Evolutionary conservation across 1,140 invertebrate species (phyloP).

Genomic region (Magallana gigas): DNA sequence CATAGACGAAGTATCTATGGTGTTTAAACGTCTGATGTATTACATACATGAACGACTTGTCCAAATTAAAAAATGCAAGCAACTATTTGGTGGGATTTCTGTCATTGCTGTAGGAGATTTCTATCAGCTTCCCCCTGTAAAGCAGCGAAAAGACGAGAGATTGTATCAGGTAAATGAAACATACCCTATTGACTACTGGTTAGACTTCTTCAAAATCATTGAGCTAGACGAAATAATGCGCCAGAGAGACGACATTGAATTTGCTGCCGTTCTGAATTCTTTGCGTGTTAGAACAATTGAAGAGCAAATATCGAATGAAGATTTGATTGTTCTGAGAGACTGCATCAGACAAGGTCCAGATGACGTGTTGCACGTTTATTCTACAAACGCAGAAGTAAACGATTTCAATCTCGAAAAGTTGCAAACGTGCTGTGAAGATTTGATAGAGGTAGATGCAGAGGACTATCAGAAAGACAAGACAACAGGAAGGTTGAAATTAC

Average conservation of each 20-base stretch:
- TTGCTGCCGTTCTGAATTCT: conserved; percentile 11
- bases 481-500: not conserved
- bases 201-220: too few relatives aligned
- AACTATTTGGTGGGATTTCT: conserved; percentile 40
- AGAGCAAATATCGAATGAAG: not conserved
- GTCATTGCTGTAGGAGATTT: conserved; percentile 53
- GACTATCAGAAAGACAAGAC: conserved; percentile 32
- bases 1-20: too few relatives aligned
- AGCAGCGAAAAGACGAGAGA: not conserved
- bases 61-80: not conserved
- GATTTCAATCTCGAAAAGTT: conserved; percentile 25
- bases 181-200: too few relatives aligned
- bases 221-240: conserved; percentile 45
- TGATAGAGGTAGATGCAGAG: not conserved
- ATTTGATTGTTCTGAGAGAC: not conserved
- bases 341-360: conserved; percentile 18
- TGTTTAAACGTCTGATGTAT: too few relatives aligned
- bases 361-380: not conserved
- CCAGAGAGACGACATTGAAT: conserved; percentile 35
- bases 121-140: conserved; percentile 45
- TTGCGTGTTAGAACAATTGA: not conserved
- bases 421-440: conserved; percentile 3
- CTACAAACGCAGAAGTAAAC: conserved; percentile 43
- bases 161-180: not conserved
- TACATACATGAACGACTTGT: too few relatives aligned